Conservation (phyloP, 2,888 invertebrate species). For the Rhamnusium bicolor region DNA sequence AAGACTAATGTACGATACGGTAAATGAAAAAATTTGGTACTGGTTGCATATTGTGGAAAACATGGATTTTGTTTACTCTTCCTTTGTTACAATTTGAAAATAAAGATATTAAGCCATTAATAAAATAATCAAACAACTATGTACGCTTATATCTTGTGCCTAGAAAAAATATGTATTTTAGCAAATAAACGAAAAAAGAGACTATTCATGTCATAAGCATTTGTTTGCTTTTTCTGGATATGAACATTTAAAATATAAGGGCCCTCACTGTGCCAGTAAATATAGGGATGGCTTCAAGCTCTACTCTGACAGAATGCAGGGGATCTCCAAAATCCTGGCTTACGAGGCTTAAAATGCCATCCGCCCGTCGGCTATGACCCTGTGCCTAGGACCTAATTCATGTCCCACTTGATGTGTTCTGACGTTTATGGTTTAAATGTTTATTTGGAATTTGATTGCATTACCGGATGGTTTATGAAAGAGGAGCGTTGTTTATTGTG, state of each 20-base stretch:
- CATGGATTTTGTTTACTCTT: no score
- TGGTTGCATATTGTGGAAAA: no score
- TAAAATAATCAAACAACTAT: neutral
- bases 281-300: slow-evolving; percentile 26
- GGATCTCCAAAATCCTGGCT: slow-evolving; percentile 17
- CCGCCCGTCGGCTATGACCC: slow-evolving; percentile 33
- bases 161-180: neutral
- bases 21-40: no score
- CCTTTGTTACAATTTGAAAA: neutral
- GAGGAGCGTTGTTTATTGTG: neutral
- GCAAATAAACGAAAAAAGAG: neutral
- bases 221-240: neutral
- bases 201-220: neutral
- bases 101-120: neutral
- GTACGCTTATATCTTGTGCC: neutral
- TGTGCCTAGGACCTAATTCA: slow-evolving; percentile 39
- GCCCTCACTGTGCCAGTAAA: slow-evolving; percentile 6
- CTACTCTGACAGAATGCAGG: slow-evolving; percentile 11
- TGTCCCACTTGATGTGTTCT: slow-evolving; percentile 47
- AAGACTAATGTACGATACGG: no score
- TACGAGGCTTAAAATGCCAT: slow-evolving; percentile 38
- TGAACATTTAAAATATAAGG: neutral
- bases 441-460: slow-evolving; percentile 39
- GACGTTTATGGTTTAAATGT: slow-evolving; percentile 58
- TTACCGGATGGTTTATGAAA: neutral